Evolutionary conservation across 2,113 vertebrate genomes (phyloP).

Genomic region (Notothenia coriiceps): DNA sequence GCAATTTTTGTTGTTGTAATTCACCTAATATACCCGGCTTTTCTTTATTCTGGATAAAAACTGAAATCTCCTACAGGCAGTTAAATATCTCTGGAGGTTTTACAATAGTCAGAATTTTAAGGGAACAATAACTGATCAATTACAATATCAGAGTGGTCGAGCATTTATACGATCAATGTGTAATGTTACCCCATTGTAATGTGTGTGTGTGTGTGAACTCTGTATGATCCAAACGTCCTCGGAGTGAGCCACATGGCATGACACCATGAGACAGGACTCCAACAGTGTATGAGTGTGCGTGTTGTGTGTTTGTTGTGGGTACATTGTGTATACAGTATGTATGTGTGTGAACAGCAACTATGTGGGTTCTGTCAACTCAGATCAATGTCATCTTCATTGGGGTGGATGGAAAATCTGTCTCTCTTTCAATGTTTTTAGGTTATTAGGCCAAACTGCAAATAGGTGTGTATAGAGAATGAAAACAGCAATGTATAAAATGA

Average conservation of each 20-base stretch:
- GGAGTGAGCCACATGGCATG: constrained; percentile 70
- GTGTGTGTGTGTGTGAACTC: constrained; percentile 39
- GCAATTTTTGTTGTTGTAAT: neutral
- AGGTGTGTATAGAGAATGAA: neutral
- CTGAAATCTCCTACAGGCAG: neutral
- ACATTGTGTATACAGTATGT: neutral
- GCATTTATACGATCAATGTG: constrained; percentile 14
- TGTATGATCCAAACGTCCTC: constrained; percentile 57
- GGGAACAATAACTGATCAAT: neutral
- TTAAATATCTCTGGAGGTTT: constrained; percentile 5
- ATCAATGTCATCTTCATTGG: constrained; percentile 56
- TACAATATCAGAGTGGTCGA: neutral
- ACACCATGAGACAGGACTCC: constrained; percentile 65
- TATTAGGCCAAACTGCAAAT: too few relatives aligned
- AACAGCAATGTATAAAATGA: neutral
- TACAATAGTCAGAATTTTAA: neutral
- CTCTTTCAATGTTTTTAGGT: neutral
- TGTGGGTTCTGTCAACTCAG: constrained; percentile 51
- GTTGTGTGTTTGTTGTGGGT: neutral
- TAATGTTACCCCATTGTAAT: neutral
- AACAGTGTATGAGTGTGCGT: constrained; percentile 39
- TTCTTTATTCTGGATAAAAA: neutral
- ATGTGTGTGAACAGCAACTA: constrained; percentile 14
- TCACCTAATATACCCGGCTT: neutral
- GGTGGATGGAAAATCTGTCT: constrained; percentile 36